Evolutionary conservation across 2,888 invertebrate species (phyloP).

Genomic region (Thereva nobilitata): DNA sequence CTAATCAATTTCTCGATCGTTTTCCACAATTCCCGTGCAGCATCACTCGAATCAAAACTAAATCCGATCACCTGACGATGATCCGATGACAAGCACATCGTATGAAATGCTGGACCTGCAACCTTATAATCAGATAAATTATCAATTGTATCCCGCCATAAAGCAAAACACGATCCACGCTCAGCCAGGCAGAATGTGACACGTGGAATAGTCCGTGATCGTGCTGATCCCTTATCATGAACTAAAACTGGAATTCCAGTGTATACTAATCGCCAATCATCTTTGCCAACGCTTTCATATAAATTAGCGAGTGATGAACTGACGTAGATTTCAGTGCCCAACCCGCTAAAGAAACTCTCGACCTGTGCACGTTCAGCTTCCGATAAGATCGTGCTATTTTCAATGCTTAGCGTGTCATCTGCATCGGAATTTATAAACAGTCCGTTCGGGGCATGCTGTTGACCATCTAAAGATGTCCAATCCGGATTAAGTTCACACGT

Average conservation of each 20-base stretch:
- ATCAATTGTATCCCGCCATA: slow-evolving; percentile 82
- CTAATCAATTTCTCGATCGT: slow-evolving; percentile 72
- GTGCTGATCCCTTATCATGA: slow-evolving; percentile 75
- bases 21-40: slow-evolving; percentile 72
- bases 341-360: slow-evolving; percentile 74
- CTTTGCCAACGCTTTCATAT: slow-evolving; percentile 65
- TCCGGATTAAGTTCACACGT: slow-evolving; percentile 53
- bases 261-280: slow-evolving; percentile 73
- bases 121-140: slow-evolving; percentile 75
- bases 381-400: slow-evolving; percentile 60
- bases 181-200: slow-evolving; percentile 75
- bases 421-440: slow-evolving; percentile 55
- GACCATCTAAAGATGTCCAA: slow-evolving; percentile 57
- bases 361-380: slow-evolving; percentile 70
- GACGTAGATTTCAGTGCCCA: slow-evolving; percentile 78
- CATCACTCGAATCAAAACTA: slow-evolving; percentile 75
- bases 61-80: slow-evolving; percentile 77
- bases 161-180: slow-evolving; percentile 77
- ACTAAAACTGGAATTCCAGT: slow-evolving; percentile 80
- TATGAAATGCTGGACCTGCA: slow-evolving; percentile 76
- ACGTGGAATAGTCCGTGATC: slow-evolving; percentile 68
- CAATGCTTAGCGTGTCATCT: slow-evolving; percentile 55
- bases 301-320: slow-evolving; percentile 75
- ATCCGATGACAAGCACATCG: slow-evolving; percentile 77
- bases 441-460: slow-evolving; percentile 48